A percentile compares a stretch with the other conserved stretches of the same genome.
Evolutionary conservation across 1,140 invertebrate genomes (phyloP).

Genomic region (Zaprionus gabonicus): DNA sequence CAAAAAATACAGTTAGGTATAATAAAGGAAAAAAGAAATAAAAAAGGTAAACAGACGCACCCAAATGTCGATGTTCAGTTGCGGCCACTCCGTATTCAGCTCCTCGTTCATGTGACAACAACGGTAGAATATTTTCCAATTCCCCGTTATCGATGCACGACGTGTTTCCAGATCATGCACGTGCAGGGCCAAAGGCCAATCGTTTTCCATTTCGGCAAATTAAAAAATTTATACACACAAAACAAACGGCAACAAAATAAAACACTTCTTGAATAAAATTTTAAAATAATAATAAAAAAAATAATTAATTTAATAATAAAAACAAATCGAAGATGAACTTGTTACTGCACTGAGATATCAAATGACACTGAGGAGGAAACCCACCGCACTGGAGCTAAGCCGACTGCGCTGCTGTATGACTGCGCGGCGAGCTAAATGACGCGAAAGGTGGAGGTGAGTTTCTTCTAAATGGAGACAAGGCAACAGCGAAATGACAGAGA

Average conservation of each 20-base stretch:
- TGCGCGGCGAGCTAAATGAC: too few relatives aligned
- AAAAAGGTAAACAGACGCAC: constrained; percentile 39
- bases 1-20: constrained; percentile 1
- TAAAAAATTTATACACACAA: constrained; percentile 4
- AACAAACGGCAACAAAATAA: not conserved
- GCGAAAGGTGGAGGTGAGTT: too few relatives aligned
- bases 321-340: not conserved
- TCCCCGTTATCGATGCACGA: constrained; percentile 26
- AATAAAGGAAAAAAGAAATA: not conserved
- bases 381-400: not conserved
- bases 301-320: not conserved
- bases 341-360: not conserved
- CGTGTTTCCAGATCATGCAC: not conserved
- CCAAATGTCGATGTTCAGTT: constrained; percentile 60
- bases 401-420: too few relatives aligned
- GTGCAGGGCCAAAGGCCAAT: constrained; percentile 42
- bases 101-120: constrained; percentile 49
- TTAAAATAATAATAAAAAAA: not conserved
- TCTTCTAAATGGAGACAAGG: too few relatives aligned
- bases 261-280: not conserved
- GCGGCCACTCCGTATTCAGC: constrained; percentile 55
- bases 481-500: too few relatives aligned
- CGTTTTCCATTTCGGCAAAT: constrained; percentile 20
- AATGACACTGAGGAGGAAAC: too few relatives aligned
- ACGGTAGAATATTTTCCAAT: constrained; percentile 57